These are phyloP conservation scores for Nicator chloris DNA, from an alignment of 2,113 vertebrate genomes.

Conservation along the genomic window DNA sequence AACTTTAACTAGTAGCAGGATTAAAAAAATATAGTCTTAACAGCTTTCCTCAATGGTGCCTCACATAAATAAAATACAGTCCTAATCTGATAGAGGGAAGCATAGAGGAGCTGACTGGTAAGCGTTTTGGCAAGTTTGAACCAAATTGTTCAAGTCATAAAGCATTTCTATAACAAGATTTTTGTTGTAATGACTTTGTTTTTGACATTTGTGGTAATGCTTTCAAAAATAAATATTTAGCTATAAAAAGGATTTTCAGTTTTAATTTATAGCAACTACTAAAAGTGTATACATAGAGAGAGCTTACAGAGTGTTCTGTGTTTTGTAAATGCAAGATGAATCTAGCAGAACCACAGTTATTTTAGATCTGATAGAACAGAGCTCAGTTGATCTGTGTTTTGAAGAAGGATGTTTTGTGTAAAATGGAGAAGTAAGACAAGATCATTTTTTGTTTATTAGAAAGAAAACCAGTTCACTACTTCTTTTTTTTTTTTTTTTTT, in stretches of 20 bases:
- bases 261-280: background rate
- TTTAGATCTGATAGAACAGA: background rate
- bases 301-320: background rate
- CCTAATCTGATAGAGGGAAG: background rate
- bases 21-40: background rate
- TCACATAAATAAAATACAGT: background rate
- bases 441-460: background rate
- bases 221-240: slow-evolving; percentile 38
- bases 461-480: background rate
- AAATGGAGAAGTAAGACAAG: background rate
- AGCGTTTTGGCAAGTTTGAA: background rate
- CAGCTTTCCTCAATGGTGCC: background rate
- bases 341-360: background rate
- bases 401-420: background rate
- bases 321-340: background rate
- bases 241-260: background rate
- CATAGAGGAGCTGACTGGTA: background rate
- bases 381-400: background rate
- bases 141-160: background rate
- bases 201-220: background rate
- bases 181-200: slow-evolving; percentile 5
- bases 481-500: background rate
- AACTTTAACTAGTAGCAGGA: background rate
- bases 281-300: background rate
- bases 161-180: background rate